Percentiles rank a stretch among this genome's conserved stretches.
Conservation (phyloP, 2,888 invertebrate genomes). For the Pycnomerus fuliginosus region DNA sequence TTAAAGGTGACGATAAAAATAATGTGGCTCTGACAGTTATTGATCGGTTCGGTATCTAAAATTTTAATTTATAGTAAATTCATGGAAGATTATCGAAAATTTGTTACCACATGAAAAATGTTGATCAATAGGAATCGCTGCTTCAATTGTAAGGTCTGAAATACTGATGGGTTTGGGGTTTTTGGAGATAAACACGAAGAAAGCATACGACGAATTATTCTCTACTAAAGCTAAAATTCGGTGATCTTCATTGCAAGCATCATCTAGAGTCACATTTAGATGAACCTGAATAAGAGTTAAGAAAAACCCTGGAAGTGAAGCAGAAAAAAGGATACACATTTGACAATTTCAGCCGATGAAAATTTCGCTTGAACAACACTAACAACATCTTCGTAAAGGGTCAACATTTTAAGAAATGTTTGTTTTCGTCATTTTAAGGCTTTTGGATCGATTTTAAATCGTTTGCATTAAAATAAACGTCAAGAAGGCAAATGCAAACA, state of each 20-base stretch:
- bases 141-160: constrained; percentile 77
- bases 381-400: constrained; percentile 46
- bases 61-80: constrained; percentile 1
- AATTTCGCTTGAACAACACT: constrained; percentile 61
- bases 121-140: constrained; percentile 76
- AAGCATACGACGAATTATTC: constrained; percentile 57
- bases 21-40: constrained; percentile 55
- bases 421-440: no score
- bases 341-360: constrained; percentile 57
- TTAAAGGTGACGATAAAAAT: constrained; percentile 58
- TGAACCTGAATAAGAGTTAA: constrained; percentile 45
- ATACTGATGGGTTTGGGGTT: constrained; percentile 69
- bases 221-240: constrained; percentile 62
- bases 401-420: constrained; percentile 41
- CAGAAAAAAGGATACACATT: constrained; percentile 57
- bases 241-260: constrained; percentile 56
- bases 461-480: no score
- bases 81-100: background rate
- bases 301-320: constrained; percentile 24
- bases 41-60: constrained; percentile 56
- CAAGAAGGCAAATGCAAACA: no score
- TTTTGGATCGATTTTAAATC: no score
- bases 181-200: constrained; percentile 60
- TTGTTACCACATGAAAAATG: constrained; percentile 69
- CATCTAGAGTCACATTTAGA: constrained; percentile 50